phyloP scores from a whole-genome alignment of 1,140 invertebrate species.

The Solen grandis region DNA sequence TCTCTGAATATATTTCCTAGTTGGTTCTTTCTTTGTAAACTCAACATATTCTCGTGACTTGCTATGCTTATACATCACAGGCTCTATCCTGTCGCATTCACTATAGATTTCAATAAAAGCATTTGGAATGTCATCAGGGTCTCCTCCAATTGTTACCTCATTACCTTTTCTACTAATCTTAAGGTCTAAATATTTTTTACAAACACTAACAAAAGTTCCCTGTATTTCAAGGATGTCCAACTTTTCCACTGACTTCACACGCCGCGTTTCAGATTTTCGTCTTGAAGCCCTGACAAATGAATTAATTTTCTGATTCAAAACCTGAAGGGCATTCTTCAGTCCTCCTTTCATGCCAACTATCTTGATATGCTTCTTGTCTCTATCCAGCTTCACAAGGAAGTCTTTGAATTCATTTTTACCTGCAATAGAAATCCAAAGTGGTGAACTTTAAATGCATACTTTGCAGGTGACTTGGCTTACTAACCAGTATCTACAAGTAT shows the following conservation, averaged over 20 bases:
- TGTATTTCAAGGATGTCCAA: conserved; percentile 29
- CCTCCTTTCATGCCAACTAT: conserved; percentile 31
- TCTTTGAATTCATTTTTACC: conserved; percentile 49
- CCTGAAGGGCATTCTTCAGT: conserved; percentile 18
- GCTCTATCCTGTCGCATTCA: conserved; percentile 48
- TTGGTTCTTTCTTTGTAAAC: conserved; percentile 29
- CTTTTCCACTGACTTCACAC: conserved; percentile 40
- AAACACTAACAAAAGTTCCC: conserved; percentile 32
- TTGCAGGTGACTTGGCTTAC: too few species aligned
- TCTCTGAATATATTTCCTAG: conserved; percentile 23
- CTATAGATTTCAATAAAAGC: conserved; percentile 48
- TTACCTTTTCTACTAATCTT: conserved; percentile 36
- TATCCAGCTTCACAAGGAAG: conserved; percentile 42
- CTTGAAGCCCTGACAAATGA: conserved; percentile 17
- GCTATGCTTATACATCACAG: conserved; percentile 25
- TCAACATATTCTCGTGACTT: conserved; percentile 41
- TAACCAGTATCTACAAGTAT: too few species aligned
- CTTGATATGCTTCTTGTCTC: conserved; percentile 32
- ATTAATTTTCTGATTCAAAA: conserved; percentile 32
- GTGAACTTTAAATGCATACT: too few species aligned
- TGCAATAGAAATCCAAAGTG: conserved; percentile 4
- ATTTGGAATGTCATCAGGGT: conserved; percentile 44
- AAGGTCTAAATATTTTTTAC: conserved; percentile 32
- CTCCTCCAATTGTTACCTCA: conserved; percentile 42
- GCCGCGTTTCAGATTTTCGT: conserved; percentile 41